Evolutionary conservation across 2,888 invertebrate species (phyloP).

Genomic region (Epinotia demarniana): DNA sequence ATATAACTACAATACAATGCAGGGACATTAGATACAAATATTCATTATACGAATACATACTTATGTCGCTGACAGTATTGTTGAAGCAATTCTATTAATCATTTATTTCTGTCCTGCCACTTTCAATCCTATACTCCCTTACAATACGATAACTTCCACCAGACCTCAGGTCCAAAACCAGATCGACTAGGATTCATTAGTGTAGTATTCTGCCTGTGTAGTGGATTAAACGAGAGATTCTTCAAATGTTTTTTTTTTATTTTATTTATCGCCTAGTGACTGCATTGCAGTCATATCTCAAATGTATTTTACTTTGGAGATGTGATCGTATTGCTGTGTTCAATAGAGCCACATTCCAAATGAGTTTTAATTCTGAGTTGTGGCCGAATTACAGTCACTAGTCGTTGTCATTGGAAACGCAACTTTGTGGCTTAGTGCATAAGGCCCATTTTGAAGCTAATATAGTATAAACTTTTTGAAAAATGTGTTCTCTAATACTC

Average conservation of each 20-base stretch:
- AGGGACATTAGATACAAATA: no score
- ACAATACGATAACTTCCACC: neutral
- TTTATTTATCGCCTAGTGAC: neutral
- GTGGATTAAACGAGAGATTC: conserved; percentile 16
- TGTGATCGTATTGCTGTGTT: no score
- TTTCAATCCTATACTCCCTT: neutral
- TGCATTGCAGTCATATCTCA: no score
- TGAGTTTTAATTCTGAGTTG: no score
- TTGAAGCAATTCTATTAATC: neutral
- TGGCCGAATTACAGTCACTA: no score
- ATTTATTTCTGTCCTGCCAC: neutral
- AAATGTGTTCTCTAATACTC: neutral
- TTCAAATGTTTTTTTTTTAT: conserved; percentile 3
- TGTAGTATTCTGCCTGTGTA: conserved; percentile 29
- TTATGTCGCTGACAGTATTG: no score
- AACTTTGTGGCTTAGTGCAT: neutral
- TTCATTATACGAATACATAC: no score
- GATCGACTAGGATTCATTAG: conserved; percentile 33
- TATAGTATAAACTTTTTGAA: neutral
- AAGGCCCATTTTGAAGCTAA: neutral
- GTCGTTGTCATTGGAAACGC: neutral
- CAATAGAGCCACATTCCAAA: no score
- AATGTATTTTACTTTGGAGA: no score
- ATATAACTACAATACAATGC: no score
- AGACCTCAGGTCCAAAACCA: neutral